phyloP scores from a whole-genome alignment of 2,888 invertebrate genomes.

The Hydroisotoma schaefferi region DNA sequence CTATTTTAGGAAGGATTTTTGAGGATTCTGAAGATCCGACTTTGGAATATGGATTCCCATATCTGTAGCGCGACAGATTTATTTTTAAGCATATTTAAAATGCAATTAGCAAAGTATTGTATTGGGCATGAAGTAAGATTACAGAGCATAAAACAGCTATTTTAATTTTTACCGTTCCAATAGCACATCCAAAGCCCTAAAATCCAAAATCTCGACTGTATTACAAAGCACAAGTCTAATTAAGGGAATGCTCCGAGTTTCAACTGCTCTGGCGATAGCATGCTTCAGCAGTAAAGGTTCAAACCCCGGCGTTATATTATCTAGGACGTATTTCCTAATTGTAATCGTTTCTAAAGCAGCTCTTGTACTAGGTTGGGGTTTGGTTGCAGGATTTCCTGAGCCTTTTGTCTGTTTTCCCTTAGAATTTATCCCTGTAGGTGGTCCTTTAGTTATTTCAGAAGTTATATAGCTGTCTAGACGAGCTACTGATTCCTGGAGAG shows the following conservation, averaged over 20 bases:
- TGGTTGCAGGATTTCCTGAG: not conserved
- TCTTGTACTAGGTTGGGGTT: constrained; percentile 1
- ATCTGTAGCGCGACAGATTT: too few species aligned
- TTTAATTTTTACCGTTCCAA: not conserved
- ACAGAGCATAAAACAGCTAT: too few species aligned
- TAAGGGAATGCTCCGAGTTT: constrained; percentile 16
- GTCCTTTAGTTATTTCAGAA: constrained; percentile 11
- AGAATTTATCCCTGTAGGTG: not conserved
- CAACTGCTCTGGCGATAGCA: constrained; percentile 18
- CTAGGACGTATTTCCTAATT: constrained; percentile 16
- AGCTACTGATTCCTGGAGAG: constrained; percentile 9
- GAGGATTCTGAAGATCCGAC: too few species aligned
- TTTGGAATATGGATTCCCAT: too few species aligned
- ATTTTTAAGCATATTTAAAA: too few species aligned
- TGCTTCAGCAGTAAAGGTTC: constrained; percentile 17
- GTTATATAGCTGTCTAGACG: constrained; percentile 11
- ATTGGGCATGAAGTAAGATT: too few species aligned
- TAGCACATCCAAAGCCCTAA: constrained; percentile 12
- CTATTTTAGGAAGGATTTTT: too few species aligned
- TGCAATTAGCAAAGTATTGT: too few species aligned
- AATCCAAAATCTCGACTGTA: constrained; percentile 21
- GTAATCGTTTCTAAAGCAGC: constrained; percentile 15
- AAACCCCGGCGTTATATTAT: constrained; percentile 4
- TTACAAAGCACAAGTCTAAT: constrained; percentile 15
- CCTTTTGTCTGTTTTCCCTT: not conserved